Evolutionary conservation across 1,140 invertebrate genomes (phyloP), one percentile per base, ranked within the genome.

Genomic region (Neotoxoptera formosana): DNA sequence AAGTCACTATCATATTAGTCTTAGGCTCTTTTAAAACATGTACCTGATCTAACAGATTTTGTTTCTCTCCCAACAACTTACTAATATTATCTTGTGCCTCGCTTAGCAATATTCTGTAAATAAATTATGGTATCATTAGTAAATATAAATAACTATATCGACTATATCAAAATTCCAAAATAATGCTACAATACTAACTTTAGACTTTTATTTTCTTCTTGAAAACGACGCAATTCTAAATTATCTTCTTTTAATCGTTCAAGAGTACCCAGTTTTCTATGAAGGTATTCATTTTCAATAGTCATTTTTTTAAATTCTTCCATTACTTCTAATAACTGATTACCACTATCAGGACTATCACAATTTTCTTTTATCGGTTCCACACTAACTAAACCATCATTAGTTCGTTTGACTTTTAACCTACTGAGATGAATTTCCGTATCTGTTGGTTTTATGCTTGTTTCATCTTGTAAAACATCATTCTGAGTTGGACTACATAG

Each of bases 11-110:
- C 95, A 25, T 94, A 94, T 90, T 95, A 94, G 86, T 95, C 94
- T 76, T 96, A 95, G 30, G 97, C 95, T 89, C 96, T 96, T 94
- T 94, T 21, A 94, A 76, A 91, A 93, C 94, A 81, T 93, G 94
- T 48, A 94, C 93, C 36, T 94, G 86, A 34, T 97, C 97, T 84
- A 97, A 95, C 48, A 98, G 95, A n/a, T 96, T 96, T 94, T 96
- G 96, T 94, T 98, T 98, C 94, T 98, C 97, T 67, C 97, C 96
- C 2, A 97, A 94, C 83, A 98, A 95, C 48, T 95, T 95, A 34
- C 96, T 96, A 3, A 97, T 97, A 91, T 97, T 96, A 94, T 97
- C 97, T 94, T 98, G 97, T 4, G 97, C 97, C 2, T 96, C 96
- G 94, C 94, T 96, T 45, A 97, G 95, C 94, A 96, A 96, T 2